Evolutionary conservation across 2,113 vertebrate genomes (phyloP).

Genomic region (Odontophorus gujanensis): DNA sequence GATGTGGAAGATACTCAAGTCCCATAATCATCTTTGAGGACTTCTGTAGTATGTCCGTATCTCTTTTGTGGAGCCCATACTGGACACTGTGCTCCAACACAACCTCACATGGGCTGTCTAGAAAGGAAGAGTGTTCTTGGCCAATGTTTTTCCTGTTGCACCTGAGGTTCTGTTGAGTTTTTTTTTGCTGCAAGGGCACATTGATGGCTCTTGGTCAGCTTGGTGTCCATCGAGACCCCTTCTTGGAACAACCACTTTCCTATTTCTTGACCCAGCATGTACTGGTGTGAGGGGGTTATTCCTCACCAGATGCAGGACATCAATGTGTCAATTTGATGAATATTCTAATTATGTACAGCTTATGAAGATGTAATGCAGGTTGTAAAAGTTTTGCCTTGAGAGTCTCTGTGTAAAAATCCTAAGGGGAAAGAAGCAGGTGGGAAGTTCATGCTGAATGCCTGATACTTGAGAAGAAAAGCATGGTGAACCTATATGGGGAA

Average conservation of each 20-base stretch:
- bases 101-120: neutral
- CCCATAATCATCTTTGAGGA: neutral
- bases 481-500: neutral
- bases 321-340: neutral
- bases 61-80: neutral
- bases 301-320: neutral
- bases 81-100: neutral
- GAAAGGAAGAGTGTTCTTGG: neutral
- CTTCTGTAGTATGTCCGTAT: neutral
- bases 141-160: too few relatives aligned
- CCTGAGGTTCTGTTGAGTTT: too few relatives aligned
- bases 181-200: neutral
- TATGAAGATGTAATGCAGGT: neutral
- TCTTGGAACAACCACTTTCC: neutral
- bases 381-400: neutral
- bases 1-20: neutral
- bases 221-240: neutral
- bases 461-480: neutral
- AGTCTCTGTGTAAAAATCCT: neutral
- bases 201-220: neutral
- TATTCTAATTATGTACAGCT: neutral
- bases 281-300: neutral
- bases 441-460: neutral
- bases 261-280: accelerated
- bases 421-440: neutral